These are phyloP conservation scores for Deilephila porcellus DNA, from an alignment of 2,888 invertebrate genomes.

Conservation along the genomic window DNA sequence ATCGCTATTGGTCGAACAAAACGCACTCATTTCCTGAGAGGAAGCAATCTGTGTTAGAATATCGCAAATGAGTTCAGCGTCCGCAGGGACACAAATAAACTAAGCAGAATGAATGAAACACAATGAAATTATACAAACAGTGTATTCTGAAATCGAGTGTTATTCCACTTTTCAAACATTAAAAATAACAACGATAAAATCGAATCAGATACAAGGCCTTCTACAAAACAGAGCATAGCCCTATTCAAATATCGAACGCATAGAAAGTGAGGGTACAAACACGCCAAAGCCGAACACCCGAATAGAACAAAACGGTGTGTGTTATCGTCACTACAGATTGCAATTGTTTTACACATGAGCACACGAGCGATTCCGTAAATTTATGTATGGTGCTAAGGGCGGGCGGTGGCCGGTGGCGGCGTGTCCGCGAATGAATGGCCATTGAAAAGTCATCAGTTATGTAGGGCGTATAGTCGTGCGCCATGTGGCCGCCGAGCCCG, in stretches of 20 bases:
- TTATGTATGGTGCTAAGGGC: constrained; percentile 56
- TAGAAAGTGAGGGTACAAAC: background rate
- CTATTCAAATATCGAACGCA: constrained; percentile 12
- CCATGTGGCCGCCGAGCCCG: constrained; percentile 73
- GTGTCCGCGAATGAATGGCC: constrained; percentile 78
- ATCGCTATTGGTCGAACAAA: too few relatives aligned
- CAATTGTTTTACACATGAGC: constrained; percentile 62
- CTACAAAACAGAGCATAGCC: background rate
- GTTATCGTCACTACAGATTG: constrained; percentile 30
- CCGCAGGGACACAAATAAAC: too few relatives aligned
- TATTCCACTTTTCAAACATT: too few relatives aligned
- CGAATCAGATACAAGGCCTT: too few relatives aligned
- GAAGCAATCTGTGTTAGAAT: too few relatives aligned
- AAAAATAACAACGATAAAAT: background rate
- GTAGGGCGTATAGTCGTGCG: constrained; percentile 78
- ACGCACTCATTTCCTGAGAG: too few relatives aligned
- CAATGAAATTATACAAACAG: background rate
- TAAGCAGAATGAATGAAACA: too few relatives aligned
- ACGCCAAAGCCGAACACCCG: background rate
- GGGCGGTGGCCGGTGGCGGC: constrained; percentile 47
- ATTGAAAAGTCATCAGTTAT: constrained; percentile 84
- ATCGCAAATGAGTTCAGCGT: too few relatives aligned
- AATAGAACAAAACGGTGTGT: constrained; percentile 15
- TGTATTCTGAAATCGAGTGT: background rate
- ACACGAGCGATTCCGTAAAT: constrained; percentile 60